Percentiles rank a stretch among this genome's conserved stretches.
Conservation (phyloP, 2,113 vertebrate species). For the Pongo pygmaeus region DNA sequence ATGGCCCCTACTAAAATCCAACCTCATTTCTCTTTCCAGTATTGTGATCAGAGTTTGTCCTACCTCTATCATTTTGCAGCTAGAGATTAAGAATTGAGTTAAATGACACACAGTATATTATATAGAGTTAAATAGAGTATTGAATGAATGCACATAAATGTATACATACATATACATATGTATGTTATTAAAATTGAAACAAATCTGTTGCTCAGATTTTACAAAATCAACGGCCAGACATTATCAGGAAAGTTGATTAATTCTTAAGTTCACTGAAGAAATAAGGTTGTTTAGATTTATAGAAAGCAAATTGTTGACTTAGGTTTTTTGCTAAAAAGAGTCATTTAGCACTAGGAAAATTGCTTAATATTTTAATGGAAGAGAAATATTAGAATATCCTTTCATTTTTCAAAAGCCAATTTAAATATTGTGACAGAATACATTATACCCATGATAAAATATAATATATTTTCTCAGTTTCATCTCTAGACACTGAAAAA, state of each 20-base stretch:
- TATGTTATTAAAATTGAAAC: neutral
- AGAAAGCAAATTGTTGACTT: neutral
- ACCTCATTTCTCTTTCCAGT: neutral
- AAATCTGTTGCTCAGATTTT: neutral
- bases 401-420: neutral
- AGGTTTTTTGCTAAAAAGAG: neutral
- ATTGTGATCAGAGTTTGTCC: neutral
- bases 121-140: neutral
- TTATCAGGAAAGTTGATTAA: neutral
- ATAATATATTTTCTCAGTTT: constrained; percentile 75
- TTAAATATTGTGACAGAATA: neutral
- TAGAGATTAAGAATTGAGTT: neutral
- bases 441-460: constrained; percentile 61
- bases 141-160: neutral
- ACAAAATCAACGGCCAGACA: neutral
- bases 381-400: neutral
- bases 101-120: neutral
- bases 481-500: constrained; percentile 71
- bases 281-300: neutral
- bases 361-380: neutral
- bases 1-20: neutral
- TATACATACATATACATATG: neutral
- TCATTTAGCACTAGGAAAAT: neutral
- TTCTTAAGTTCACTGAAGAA: neutral
- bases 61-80: neutral